These are phyloP conservation scores for Ascidia mentula DNA, from an alignment of 23 tunicate genomes.

Conservation along the genomic window DNA sequence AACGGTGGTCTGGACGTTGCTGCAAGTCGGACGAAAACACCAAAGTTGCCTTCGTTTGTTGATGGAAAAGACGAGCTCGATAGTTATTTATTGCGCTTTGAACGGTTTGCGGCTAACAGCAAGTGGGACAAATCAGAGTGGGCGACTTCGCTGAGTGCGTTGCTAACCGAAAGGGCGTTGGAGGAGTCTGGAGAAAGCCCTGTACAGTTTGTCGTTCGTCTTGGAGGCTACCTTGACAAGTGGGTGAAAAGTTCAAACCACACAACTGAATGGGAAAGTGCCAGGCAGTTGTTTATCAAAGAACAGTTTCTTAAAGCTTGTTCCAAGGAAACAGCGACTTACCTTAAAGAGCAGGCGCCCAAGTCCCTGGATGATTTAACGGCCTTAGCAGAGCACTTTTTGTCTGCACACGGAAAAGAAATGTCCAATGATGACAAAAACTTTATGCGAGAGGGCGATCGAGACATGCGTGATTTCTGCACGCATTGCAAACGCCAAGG, in stretches of 20 bases:
- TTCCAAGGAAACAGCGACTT: background rate
- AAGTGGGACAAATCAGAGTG: constrained; percentile 7
- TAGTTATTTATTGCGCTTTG: constrained; percentile 13
- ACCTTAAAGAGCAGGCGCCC: constrained; percentile 2
- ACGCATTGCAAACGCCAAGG: background rate
- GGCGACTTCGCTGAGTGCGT: constrained; percentile 16
- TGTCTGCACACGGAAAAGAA: background rate
- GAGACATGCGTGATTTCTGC: no score
- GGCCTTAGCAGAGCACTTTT: background rate
- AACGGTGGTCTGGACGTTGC: background rate
- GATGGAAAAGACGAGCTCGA: constrained; percentile 20
- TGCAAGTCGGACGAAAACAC: background rate
- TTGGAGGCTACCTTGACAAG: background rate
- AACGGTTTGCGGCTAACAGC: constrained; percentile 8
- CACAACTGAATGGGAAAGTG: background rate
- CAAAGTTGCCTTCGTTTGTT: constrained; percentile 14
- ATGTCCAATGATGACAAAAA: background rate
- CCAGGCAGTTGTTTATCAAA: background rate
- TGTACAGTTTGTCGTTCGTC: background rate
- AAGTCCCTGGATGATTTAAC: background rate
- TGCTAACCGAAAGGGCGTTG: constrained; percentile 13
- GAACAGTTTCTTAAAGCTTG: background rate
- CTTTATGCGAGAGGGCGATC: background rate
- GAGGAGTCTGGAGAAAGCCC: constrained; percentile 16
- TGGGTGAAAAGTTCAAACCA: background rate